These are phyloP conservation scores for Porites evermanni DNA, from an alignment of 92 coral and sea anemone genomes.

Conservation along the genomic window DNA sequence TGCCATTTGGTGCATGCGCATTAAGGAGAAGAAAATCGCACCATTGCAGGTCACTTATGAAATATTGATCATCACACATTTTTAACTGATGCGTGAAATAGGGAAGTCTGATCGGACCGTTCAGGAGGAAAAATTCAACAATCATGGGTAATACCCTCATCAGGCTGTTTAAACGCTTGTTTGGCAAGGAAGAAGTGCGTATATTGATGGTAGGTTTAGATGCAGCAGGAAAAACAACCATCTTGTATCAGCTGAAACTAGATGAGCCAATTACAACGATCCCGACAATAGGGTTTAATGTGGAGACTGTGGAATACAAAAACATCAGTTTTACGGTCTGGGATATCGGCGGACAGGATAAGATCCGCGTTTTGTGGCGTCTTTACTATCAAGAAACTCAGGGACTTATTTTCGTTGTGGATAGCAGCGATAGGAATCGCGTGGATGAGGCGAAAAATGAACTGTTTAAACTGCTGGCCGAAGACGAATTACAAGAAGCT, in stretches of 20 bases:
- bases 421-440: slow-evolving; percentile 93
- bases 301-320: slow-evolving; percentile 97
- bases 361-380: slow-evolving; percentile 95
- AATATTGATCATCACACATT: slow-evolving; percentile 17
- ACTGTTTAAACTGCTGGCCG: slow-evolving; percentile 84
- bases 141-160: slow-evolving; percentile 93
- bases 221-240: slow-evolving; percentile 99
- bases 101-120: not conserved
- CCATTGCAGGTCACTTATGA: slow-evolving; percentile 27
- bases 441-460: slow-evolving; percentile 92
- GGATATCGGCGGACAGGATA: slow-evolving; percentile 99
- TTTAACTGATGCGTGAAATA: not conserved
- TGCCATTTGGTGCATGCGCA: slow-evolving; percentile 11
- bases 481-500: slow-evolving; percentile 94
- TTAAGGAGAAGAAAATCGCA: not conserved
- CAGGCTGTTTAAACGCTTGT: slow-evolving; percentile 82
- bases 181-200: slow-evolving; percentile 95
- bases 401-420: slow-evolving; percentile 95
- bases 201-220: slow-evolving; percentile 98
- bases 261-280: slow-evolving; percentile 95
- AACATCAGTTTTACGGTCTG: slow-evolving; percentile 97
- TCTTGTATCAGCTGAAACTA: slow-evolving; percentile 91
- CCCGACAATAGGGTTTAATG: slow-evolving; percentile 98
- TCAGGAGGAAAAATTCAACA: not conserved
- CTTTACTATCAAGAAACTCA: slow-evolving; percentile 97